These are phyloP conservation scores for Andrena minutula DNA, from an alignment of 2,888 invertebrate species.

Conservation along the genomic window DNA sequence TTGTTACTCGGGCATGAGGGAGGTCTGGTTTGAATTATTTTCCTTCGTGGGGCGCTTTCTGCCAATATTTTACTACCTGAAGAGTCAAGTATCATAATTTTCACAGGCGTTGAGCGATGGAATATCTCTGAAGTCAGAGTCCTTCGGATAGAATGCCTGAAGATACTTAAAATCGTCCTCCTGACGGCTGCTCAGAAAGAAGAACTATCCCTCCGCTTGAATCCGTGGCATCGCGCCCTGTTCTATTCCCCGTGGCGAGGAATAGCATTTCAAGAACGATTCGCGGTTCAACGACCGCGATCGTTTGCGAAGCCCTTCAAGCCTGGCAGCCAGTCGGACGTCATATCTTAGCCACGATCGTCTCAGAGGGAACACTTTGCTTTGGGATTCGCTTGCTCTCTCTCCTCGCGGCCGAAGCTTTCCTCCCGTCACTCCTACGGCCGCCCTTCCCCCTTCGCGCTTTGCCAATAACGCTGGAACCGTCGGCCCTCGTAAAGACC, in stretches of 20 bases:
- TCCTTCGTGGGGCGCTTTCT: background rate
- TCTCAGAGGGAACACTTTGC: conserved; percentile 55
- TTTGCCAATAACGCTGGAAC: conserved; percentile 34
- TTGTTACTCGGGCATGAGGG: no score
- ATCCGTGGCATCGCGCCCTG: conserved; percentile 41
- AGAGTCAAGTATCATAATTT: background rate
- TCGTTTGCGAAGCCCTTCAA: conserved; percentile 65
- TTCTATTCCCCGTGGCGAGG: conserved; percentile 30
- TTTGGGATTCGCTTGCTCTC: conserved; percentile 41
- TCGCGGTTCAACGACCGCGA: conserved; percentile 65
- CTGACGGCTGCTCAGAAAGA: background rate
- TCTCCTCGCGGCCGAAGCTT: conserved; percentile 3
- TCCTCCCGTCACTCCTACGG: conserved; percentile 6
- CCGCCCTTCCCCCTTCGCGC: background rate
- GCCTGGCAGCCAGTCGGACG: conserved; percentile 56
- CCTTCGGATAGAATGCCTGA: background rate
- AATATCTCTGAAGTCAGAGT: background rate
- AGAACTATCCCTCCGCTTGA: conserved; percentile 33
- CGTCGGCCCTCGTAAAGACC: conserved; percentile 43
- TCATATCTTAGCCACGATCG: conserved; percentile 60
- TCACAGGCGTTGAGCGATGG: background rate
- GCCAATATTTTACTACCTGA: background rate
- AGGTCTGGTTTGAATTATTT: no score
- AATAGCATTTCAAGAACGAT: conserved; percentile 54
- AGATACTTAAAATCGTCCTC: no score